Base-by-base conservation (phyloP, 2,888 invertebrate genomes). In the Pogonocherus hispidulus region DNA sequence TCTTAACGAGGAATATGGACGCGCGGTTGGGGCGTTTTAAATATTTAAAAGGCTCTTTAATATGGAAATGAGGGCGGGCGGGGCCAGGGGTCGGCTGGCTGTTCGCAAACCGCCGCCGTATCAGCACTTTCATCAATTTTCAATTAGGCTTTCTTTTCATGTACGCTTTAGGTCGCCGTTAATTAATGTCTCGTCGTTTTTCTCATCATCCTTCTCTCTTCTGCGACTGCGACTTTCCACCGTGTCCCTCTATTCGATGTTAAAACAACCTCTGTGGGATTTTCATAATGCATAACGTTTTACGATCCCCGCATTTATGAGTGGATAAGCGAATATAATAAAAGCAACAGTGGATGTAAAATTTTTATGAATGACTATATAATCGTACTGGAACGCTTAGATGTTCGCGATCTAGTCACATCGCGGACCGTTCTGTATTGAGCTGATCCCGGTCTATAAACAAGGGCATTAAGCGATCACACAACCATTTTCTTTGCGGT, bases 121-220 rank as follows among this genome's bases (percentile, higher is more conserved):
- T 77, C 77, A 73, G 76, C 76, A 74, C 74, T 76, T 76, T 76
- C 77, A 79, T 79, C 79, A 79, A 78, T 79, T 79, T 78, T 79
- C 78, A 79, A 79, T 79, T 78, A 79, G 76, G 76, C 73, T 71
- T 74, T 74, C 76, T 75, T 76, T 79, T 73, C 74, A 72, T 75
- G 75, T 69, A 67, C 73, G 63, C 54, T 46, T 69, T 63, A 66
- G 68, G 67, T 62, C 55, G 55, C 52, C 68, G 66, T 70, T 70
- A 70, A 72, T 74, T 62, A 74, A 70, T 57, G 64, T 65, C 60
- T 55, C 44, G 67, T 51, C 19, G 62, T 60, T 51, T 49, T 62
- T 62, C 27, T 35, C 22, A 32, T 9, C 32, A 47, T 59, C 47
- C 32, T n/a, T 19, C 16, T n/a, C n/a, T n/a, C n/a, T n/a, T n/a